Evolutionary conservation across 2,113 vertebrate species (phyloP).

Genomic region (Burhinus bistriatus): DNA sequence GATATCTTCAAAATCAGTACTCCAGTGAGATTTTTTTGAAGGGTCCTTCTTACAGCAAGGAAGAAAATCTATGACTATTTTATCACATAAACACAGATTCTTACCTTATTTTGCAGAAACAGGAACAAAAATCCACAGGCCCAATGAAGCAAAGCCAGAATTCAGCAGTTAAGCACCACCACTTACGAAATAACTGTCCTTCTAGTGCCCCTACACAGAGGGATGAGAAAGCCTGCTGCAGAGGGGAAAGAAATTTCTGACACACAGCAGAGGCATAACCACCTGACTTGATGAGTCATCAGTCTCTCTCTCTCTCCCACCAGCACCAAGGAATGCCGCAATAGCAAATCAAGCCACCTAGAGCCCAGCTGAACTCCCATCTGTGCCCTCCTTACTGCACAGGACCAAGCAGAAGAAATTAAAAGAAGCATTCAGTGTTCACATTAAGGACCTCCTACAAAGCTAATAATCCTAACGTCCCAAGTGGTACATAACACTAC

Average conservation of each 20-base stretch:
- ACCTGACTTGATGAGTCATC: slow-evolving; percentile 74
- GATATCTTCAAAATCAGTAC: background rate
- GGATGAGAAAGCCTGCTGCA: slow-evolving; percentile 36
- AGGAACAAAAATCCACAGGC: background rate
- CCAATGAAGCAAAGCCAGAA: background rate
- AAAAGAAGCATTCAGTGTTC: rapidly evolving
- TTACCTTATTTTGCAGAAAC: slow-evolving; percentile 43
- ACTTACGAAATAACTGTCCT: background rate
- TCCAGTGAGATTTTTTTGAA: background rate
- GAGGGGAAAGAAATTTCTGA: slow-evolving; percentile 53
- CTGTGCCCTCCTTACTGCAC: background rate
- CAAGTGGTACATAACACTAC: background rate
- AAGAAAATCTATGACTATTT: background rate
- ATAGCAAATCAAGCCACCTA: slow-evolving; percentile 24
- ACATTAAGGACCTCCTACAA: background rate
- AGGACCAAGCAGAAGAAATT: rapidly evolving
- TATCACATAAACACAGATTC: background rate
- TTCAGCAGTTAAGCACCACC: background rate
- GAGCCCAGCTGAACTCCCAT: background rate
- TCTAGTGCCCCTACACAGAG: background rate
- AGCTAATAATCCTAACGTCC: background rate
- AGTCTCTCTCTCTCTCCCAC: slow-evolving; percentile 10
- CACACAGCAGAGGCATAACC: slow-evolving; percentile 51
- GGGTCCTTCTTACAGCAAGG: background rate
- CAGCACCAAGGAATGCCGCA: slow-evolving; percentile 54